Base-by-base conservation (phyloP, 1,140 invertebrate genomes). In the Helicoverpa zea region DNA sequence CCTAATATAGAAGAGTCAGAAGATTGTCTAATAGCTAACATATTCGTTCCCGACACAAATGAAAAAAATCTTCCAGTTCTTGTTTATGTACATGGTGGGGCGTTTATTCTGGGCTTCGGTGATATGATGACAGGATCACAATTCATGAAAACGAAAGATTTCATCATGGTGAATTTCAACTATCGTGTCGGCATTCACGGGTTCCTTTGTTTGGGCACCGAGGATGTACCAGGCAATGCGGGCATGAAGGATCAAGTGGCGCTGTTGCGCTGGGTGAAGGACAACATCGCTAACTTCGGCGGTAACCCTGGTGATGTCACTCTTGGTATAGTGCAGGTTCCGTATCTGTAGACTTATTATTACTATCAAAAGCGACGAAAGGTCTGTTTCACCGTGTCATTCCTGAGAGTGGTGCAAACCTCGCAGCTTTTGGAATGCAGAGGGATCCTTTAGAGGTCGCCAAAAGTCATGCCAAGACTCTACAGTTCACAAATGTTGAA, bases 21-120 rank as follows among this genome's bases (percentile, higher is more conserved):
- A 83, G 83, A 94, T 74, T 94, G 92, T 58, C 86, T 94, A 0
- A 82, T 92, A 18, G 87, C 85, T 51, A 92, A 90, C 80, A 72
- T 94, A 11, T 92, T 85, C 64, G 87, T 87, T 7, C 91, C 90
- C 12, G 77, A 92, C 35, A 91, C 86, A 7, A 61, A 83, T 3
- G 35, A 87, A 29, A 87, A 86, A 13, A 88, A 90, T 7, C 56
- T 92, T 35, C 88, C 92, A 3, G 91, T 94, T 0, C 51, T 94
- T 12, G 90, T 92, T 10, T 78, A 82, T 23, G 83, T 90, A 14
- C 89, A 90, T 43, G 89, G 89, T 18, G 89, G 89, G 58, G 84
- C 66, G 11, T 90, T 80, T 49, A 51, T 83, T 58, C 11, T 86
- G 7, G 87, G 86, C 2, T 83, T 49, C 51, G 83, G 82, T 4